phyloP scores from a whole-genome alignment of 2,888 invertebrate species.

The Melinaea menophilus region DNA sequence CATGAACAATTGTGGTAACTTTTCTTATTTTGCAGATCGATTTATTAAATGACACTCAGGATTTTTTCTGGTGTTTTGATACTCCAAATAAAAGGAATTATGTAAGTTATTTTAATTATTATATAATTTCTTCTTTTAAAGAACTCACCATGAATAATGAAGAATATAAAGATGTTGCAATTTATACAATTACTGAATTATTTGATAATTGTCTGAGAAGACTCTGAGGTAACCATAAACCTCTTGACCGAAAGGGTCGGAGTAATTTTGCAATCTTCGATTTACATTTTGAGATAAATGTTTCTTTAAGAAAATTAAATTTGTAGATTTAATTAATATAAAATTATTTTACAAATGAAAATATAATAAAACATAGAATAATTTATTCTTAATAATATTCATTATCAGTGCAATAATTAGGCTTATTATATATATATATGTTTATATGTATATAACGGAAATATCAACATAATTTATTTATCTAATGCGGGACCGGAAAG shows the following conservation, averaged over 20 bases:
- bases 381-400: too few relatives aligned
- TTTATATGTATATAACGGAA: slow-evolving; percentile 30
- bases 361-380: too few relatives aligned
- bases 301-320: background rate
- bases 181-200: slow-evolving; percentile 49
- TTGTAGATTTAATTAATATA: background rate
- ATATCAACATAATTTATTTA: slow-evolving; percentile 45
- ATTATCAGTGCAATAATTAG: too few relatives aligned
- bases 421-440: too few relatives aligned
- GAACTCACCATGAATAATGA: slow-evolving; percentile 15
- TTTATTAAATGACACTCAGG: slow-evolving; percentile 34
- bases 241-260: slow-evolving; percentile 50
- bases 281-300: slow-evolving; percentile 48
- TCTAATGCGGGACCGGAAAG: slow-evolving; percentile 64
- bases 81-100: too few relatives aligned
- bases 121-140: slow-evolving; percentile 35
- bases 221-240: slow-evolving; percentile 54
- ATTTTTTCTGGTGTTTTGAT: slow-evolving; percentile 3
- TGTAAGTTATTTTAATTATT: slow-evolving; percentile 25
- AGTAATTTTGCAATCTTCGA: slow-evolving; percentile 55
- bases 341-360: background rate
- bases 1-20: slow-evolving; percentile 60
- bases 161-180: slow-evolving; percentile 41
- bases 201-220: slow-evolving; percentile 50
- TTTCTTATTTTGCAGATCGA: slow-evolving; percentile 52